Conservation (phyloP, 2,113 vertebrate genomes). For the Myotis davidii region DNA sequence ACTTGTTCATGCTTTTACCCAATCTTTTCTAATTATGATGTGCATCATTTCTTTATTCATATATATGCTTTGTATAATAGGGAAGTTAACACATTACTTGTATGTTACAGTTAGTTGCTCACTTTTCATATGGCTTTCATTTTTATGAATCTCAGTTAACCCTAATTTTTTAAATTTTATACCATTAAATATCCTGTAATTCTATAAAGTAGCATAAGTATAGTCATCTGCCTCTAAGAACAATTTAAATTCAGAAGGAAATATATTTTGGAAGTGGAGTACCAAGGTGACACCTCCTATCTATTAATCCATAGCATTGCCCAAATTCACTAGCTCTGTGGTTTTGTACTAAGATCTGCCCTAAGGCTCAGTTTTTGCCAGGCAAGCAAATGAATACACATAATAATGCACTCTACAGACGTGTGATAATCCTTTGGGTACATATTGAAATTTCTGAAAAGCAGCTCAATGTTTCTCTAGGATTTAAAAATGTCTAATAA, state of each 20-base stretch:
- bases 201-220: background rate
- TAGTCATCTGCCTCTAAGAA: background rate
- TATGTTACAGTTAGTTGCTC: background rate
- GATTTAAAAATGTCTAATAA: constrained; percentile 61
- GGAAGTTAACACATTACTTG: background rate
- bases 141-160: background rate
- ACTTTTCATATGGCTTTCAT: constrained; percentile 17
- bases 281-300: constrained; percentile 70
- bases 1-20: background rate
- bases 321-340: constrained; percentile 62
- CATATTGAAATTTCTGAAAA: constrained; percentile 62
- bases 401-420: constrained; percentile 60
- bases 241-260: constrained; percentile 68
- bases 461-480: constrained; percentile 48
- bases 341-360: constrained; percentile 27
- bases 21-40: background rate
- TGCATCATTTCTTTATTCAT: background rate
- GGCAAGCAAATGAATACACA: constrained; percentile 56
- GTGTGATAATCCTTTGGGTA: constrained; percentile 70
- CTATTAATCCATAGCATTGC: constrained; percentile 10
- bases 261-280: background rate
- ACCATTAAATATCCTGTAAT: background rate
- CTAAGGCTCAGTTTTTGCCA: constrained; percentile 58
- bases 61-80: background rate
- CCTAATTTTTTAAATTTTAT: background rate